Evolutionary conservation across 1,140 invertebrate species (phyloP), one percentile per base, ranked within the genome.

Genomic region (Sogatella furcifera): DNA sequence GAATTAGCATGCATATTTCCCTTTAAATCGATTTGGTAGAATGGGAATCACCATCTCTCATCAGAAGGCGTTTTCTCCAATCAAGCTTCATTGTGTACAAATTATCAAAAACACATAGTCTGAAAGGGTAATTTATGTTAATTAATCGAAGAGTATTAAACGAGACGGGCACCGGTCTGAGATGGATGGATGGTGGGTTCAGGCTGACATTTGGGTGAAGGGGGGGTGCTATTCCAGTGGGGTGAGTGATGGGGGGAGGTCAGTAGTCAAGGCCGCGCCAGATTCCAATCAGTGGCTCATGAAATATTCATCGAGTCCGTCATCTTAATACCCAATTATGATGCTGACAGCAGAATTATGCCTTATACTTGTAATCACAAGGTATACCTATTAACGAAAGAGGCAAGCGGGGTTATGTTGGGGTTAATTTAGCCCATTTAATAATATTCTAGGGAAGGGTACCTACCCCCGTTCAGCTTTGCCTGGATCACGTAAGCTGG

Each of bases 331-430:
- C 44, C 62, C 62, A 63, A 63, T 63, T 63, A 63, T 56, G 59
- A 63, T 63, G 59, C 62, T 63, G 62, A 63, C 62, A 63, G 62
- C 59, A 63, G 59, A 60, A 63, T 63, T 63, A 63, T 63, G 62
- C 22, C 54, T 28, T 49, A 59, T 24, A 59, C 55, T 31, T 44
- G 59, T 54, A 60, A 63, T 63, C 60, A 63, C 54, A 55, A 28
- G 54, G 21, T 22, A 34, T 13, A 19, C 54, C 14, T 31, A 55
- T 55, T 55, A 55, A 34, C 28, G 46, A 49, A 38, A 38, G 46
- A 17, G 21, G 15, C 21, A 49, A 17, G 46, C 46, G 46, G 15
- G 46, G 46, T 49, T 49, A 49, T 38, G 46, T 49, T 22, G 15
- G 46, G 46, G 46, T 49, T 49, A 49, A 49, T 49, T 49, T 49